phyloP scores from a whole-genome alignment of 2,113 vertebrate species.

The Taxidea taxus region DNA sequence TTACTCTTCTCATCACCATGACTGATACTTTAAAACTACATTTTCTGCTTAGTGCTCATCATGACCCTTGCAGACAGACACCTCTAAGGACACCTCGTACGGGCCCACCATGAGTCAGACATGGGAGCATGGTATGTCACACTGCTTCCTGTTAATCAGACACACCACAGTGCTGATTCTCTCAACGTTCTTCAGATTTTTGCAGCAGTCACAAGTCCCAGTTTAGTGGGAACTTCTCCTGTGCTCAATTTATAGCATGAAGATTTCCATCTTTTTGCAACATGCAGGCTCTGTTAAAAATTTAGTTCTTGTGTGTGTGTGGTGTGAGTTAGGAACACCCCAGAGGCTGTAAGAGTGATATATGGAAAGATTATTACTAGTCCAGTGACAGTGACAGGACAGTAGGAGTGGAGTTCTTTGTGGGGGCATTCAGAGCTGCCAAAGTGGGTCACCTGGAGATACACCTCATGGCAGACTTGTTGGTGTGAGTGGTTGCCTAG shows the following conservation, averaged over 20 bases:
- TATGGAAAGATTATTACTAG: background rate
- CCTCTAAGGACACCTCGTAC: background rate
- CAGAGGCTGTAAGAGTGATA: background rate
- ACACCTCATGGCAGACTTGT: background rate
- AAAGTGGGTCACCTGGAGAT: background rate
- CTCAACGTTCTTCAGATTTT: background rate
- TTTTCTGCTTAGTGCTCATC: background rate
- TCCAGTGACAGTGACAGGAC: background rate
- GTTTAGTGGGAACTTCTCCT: background rate
- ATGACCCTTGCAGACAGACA: background rate
- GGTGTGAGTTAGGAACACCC: background rate
- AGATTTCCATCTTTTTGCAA: background rate
- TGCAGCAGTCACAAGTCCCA: background rate
- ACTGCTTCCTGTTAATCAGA: background rate
- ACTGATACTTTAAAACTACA: background rate
- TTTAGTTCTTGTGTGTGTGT: background rate
- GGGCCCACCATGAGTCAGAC: background rate
- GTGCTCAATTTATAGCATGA: background rate
- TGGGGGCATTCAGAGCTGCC: background rate
- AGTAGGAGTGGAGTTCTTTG: background rate
- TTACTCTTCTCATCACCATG: background rate
- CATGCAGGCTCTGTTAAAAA: background rate
- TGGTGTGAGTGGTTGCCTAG: background rate
- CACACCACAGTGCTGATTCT: background rate
- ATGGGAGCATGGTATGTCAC: background rate